These are phyloP conservation scores for Notechis scutatus DNA, from an alignment of 2,113 vertebrate species.

Conservation along the genomic window DNA sequence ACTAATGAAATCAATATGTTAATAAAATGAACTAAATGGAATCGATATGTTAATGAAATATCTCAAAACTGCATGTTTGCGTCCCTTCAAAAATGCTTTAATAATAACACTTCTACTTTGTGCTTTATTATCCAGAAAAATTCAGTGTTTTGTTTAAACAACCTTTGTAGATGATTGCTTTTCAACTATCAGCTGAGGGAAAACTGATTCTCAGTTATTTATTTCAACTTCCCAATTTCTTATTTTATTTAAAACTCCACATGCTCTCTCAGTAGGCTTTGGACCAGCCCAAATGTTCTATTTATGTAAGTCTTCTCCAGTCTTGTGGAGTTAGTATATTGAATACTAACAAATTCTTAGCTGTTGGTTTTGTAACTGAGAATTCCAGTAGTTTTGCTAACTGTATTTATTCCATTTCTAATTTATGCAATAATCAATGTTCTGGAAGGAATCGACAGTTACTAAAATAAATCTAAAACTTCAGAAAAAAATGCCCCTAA, in stretches of 20 bases:
- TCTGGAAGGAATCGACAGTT: background rate
- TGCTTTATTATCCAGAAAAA: background rate
- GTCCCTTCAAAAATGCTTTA: background rate
- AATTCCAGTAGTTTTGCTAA: background rate
- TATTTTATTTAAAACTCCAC: background rate
- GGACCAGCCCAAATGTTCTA: background rate
- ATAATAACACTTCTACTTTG: background rate
- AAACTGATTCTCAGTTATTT: background rate
- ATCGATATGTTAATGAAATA: background rate
- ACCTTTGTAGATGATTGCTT: background rate
- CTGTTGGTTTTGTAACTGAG: background rate
- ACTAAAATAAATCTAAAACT: background rate
- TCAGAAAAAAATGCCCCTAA: background rate
- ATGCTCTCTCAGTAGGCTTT: background rate
- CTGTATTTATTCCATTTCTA: background rate
- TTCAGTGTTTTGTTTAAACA: background rate
- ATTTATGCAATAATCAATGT: background rate
- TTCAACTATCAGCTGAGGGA: background rate
- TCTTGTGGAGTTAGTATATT: background rate
- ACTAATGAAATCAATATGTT: background rate
- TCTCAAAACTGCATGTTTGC: background rate
- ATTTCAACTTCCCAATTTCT: background rate
- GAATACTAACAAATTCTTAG: background rate
- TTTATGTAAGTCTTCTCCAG: background rate
- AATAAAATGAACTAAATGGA: background rate